Conservation (phyloP, 2,113 vertebrate genomes). For the Atrichornis clamosus region DNA sequence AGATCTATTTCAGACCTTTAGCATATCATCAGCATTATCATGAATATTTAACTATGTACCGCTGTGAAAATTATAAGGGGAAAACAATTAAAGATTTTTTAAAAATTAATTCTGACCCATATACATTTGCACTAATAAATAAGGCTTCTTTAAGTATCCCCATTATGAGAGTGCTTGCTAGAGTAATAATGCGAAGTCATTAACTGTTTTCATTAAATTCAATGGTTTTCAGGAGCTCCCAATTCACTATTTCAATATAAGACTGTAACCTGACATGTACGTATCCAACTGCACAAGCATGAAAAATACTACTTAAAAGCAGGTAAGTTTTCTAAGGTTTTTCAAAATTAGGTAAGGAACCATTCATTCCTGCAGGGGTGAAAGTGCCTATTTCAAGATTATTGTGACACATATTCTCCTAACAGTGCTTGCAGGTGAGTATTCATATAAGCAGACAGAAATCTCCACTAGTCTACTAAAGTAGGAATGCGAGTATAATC, state of each 20-base stretch:
- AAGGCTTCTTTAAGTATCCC: slow-evolving; percentile 71
- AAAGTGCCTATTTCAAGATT: not conserved
- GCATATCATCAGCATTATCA: slow-evolving; percentile 74
- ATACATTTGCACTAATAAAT: slow-evolving; percentile 80
- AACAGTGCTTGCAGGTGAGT: not conserved
- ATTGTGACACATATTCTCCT: not conserved
- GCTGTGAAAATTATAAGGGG: slow-evolving; percentile 78
- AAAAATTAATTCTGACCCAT: slow-evolving; percentile 81
- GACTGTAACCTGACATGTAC: slow-evolving; percentile 18
- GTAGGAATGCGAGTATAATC: not conserved
- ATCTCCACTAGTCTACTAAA: not conserved
- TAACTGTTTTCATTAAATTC: slow-evolving; percentile 71
- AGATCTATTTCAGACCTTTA: slow-evolving; percentile 71
- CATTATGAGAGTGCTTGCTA: slow-evolving; percentile 64
- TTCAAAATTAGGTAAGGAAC: not conserved
- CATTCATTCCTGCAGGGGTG: not conserved
- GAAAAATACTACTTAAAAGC: not conserved
- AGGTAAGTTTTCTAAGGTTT: not conserved
- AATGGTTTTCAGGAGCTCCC: slow-evolving; percentile 63
- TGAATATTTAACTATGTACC: slow-evolving; percentile 78
- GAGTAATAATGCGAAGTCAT: slow-evolving; percentile 68
- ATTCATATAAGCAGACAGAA: not conserved
- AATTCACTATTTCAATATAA: slow-evolving; percentile 61
- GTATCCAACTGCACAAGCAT: not conserved
- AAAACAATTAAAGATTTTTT: slow-evolving; percentile 79